Base-by-base conservation (phyloP, 1,140 invertebrate genomes). In the Ceratina japonica region DNA sequence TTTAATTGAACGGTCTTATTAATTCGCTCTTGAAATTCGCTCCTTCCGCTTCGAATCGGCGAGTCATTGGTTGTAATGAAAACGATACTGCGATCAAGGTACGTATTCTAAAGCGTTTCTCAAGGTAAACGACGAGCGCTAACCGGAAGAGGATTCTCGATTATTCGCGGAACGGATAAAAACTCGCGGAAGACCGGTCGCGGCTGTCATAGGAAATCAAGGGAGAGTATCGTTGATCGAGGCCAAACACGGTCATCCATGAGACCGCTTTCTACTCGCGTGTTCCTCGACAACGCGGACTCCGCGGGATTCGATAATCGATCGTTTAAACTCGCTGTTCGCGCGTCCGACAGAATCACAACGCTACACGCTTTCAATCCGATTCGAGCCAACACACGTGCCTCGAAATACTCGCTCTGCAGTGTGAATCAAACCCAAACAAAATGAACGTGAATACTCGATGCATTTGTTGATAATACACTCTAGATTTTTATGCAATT, bases 261-360 rank as follows among this genome's bases (percentile, higher is more conserved):
- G 68, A 74, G 75, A 87, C 76, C 76, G 84, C 86, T 87, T 87
- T 87, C 86, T 87, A 87, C 63, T 79, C 51, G 65, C 16, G 65
- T 75, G 70, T 74, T 75, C 75, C 75, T 61, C 74, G 75, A 20
- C 20, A 49, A 65, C 69, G 13, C 15, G 54, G 54, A 37, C 58
- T 22, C 37, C 62, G 44, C 61, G 58, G 18, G 61, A 80, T 80
- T 83, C 82, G 81, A 75, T 83, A 84, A 84, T 75, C 81, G 76
- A 75, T 84, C 77, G 64, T 70, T 62, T 58, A 70, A 75, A 80
- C 64, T 75, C 70, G 54, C 71, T 61, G 5, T 73, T 51, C 44
- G 13, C 61, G 56, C 64, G 59, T 24, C 68, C 12, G 16, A 3
- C 5, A 20, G n/a, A 37, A 52, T 44, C 18, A 61, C 63, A 49